A percentile compares a stretch with the other conserved stretches of the same genome.
phyloP scores from a whole-genome alignment of 2,888 invertebrate species.

The Eristalis pertinax region DNA sequence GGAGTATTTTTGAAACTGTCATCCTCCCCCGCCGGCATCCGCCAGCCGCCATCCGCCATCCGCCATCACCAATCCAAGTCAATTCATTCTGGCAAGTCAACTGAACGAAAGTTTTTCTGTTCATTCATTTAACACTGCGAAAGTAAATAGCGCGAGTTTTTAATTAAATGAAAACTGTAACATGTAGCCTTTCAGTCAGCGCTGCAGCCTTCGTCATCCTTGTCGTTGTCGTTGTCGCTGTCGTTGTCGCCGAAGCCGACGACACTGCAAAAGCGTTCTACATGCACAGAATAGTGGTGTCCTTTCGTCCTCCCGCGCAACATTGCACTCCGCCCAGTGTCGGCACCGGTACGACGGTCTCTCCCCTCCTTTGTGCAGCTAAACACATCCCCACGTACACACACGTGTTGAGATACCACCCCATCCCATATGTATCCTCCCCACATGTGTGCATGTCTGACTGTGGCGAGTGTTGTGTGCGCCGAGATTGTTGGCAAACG shows the following conservation, averaged over 20 bases:
- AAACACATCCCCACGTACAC: not conserved
- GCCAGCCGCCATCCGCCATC: not conserved
- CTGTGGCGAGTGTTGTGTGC: not conserved
- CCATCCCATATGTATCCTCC: slow-evolving; percentile 31
- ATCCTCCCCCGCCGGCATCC: slow-evolving; percentile 14
- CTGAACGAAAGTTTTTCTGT: slow-evolving; percentile 64
- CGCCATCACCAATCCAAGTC: slow-evolving; percentile 35
- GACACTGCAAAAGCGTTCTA: not conserved
- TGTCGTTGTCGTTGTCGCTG: slow-evolving; percentile 9
- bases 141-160: slow-evolving; percentile 71
- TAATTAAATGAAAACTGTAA: slow-evolving; percentile 70
- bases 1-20: slow-evolving; percentile 43
- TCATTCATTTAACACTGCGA: slow-evolving; percentile 67
- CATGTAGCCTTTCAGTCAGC: slow-evolving; percentile 59
- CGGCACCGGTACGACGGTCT: slow-evolving; percentile 11
- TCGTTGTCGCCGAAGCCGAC: not conserved
- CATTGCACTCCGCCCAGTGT: not conserved
- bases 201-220: slow-evolving; percentile 9
- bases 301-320: slow-evolving; percentile 3
- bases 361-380: not conserved
- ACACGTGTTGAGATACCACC: slow-evolving; percentile 23
- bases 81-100: slow-evolving; percentile 64
- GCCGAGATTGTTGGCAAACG: slow-evolving; percentile 18
- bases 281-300: slow-evolving; percentile 1
- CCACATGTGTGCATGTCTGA: slow-evolving; percentile 12